Conservation (phyloP, 2,113 vertebrate genomes). For the Gymnobelideus leadbeateri region DNA sequence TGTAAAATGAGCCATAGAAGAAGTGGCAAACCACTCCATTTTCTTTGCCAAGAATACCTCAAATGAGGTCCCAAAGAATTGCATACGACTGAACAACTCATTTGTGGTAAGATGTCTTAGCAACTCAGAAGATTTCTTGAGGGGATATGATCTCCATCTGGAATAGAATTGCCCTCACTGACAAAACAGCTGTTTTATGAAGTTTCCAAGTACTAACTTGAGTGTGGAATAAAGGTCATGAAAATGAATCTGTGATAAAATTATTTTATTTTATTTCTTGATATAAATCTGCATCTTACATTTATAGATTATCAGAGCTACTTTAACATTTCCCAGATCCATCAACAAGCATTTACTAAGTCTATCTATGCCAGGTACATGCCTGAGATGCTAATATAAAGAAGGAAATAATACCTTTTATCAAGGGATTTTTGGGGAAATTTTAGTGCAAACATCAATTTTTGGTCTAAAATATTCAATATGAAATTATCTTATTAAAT, state of each 20-base stretch:
- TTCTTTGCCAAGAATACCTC: background rate
- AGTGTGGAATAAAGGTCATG: background rate
- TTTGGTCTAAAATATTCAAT: background rate
- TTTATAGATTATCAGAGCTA: background rate
- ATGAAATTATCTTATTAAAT: background rate
- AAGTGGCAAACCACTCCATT: background rate
- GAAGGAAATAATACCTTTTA: background rate
- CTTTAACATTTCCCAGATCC: background rate
- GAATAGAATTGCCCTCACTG: background rate
- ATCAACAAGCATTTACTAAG: background rate
- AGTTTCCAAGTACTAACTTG: background rate
- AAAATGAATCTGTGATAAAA: background rate
- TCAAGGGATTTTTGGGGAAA: background rate
- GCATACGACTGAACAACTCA: background rate
- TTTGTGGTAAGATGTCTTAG: background rate
- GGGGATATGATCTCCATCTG: background rate
- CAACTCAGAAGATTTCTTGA: background rate
- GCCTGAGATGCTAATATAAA: background rate
- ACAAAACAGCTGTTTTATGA: background rate
- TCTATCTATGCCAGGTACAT: background rate
- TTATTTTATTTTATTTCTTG: background rate
- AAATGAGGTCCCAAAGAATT: background rate
- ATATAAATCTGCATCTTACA: background rate
- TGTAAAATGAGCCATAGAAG: background rate
- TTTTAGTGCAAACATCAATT: background rate